phyloP scores from a whole-genome alignment of 2,888 invertebrate species.

The Apomyelois bistriatella region DNA sequence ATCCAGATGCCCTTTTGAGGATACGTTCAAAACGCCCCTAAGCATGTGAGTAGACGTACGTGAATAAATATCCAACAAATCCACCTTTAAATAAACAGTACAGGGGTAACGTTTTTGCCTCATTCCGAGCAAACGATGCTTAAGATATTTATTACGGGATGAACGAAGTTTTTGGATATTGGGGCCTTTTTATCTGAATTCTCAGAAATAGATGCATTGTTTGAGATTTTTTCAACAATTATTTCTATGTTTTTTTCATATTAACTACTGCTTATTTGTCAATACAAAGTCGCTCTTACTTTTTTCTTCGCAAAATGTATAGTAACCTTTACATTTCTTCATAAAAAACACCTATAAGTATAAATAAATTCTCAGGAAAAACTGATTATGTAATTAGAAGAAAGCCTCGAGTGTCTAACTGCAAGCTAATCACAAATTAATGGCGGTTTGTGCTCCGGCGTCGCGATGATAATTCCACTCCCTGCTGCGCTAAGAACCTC shows the following conservation, averaged over 20 bases:
- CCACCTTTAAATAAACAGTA: slow-evolving; percentile 78
- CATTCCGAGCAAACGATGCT: slow-evolving; percentile 75
- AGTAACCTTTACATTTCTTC: no score
- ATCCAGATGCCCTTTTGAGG: slow-evolving; percentile 21
- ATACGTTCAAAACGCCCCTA: slow-evolving; percentile 27
- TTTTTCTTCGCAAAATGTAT: no score
- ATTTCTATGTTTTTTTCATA: neutral
- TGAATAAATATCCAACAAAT: slow-evolving; percentile 75
- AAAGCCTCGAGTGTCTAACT: slow-evolving; percentile 64
- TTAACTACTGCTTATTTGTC: no score
- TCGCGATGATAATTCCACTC: slow-evolving; percentile 73
- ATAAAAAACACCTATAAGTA: neutral
- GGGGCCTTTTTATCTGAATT: slow-evolving; percentile 48
- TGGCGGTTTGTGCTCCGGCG: slow-evolving; percentile 68
- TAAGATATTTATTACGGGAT: slow-evolving; percentile 76
- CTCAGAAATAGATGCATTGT: slow-evolving; percentile 27
- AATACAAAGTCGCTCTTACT: no score
- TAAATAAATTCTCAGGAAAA: slow-evolving; percentile 49
- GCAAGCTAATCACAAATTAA: slow-evolving; percentile 78
- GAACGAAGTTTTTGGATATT: slow-evolving; percentile 68
- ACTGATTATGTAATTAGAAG: slow-evolving; percentile 74
- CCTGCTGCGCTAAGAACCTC: slow-evolving; percentile 77
- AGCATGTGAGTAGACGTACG: slow-evolving; percentile 43
- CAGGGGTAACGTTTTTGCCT: slow-evolving; percentile 71
- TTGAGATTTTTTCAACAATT: slow-evolving; percentile 9